Evolutionary conservation across 2,113 vertebrate species (phyloP).

Genomic region (Odobenus rosmarus): DNA sequence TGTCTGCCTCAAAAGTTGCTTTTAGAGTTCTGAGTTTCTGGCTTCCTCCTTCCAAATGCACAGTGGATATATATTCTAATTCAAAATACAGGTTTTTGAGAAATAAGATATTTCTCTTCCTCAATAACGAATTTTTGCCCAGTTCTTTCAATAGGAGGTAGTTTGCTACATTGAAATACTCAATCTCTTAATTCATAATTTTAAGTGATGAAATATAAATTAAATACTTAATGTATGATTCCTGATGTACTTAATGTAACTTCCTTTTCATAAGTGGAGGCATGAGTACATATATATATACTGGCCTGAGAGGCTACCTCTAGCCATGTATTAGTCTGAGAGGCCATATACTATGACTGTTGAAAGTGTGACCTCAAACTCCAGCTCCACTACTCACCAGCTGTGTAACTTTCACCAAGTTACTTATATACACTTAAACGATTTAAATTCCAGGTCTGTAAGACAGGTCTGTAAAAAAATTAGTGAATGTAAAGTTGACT

Average conservation of each 20-base stretch:
- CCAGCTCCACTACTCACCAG: not conserved
- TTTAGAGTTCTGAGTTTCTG: constrained; percentile 52
- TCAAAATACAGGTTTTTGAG: not conserved
- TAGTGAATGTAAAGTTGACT: rapidly evolving
- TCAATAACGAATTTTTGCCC: not conserved
- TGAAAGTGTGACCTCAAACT: not conserved
- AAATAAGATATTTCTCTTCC: not conserved
- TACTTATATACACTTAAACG: not conserved
- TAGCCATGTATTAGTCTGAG: not conserved
- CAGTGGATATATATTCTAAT: not conserved
- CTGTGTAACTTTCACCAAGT: not conserved
- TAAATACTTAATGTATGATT: not conserved
- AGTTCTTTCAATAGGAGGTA: constrained; percentile 7
- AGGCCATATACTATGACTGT: not conserved
- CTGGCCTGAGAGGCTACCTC: not conserved
- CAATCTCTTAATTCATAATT: not conserved
- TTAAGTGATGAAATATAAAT: not conserved
- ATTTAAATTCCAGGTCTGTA: not conserved
- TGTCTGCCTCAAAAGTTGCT: constrained; percentile 63
- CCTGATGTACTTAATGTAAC: not conserved
- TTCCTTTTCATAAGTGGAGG: not conserved
- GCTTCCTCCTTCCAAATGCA: constrained; percentile 24
- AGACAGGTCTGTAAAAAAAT: not conserved
- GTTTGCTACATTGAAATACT: not conserved
- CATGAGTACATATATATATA: not conserved